Evolutionary conservation across 2,888 invertebrate genomes (phyloP).

Genomic region (Odontomyia ornata): DNA sequence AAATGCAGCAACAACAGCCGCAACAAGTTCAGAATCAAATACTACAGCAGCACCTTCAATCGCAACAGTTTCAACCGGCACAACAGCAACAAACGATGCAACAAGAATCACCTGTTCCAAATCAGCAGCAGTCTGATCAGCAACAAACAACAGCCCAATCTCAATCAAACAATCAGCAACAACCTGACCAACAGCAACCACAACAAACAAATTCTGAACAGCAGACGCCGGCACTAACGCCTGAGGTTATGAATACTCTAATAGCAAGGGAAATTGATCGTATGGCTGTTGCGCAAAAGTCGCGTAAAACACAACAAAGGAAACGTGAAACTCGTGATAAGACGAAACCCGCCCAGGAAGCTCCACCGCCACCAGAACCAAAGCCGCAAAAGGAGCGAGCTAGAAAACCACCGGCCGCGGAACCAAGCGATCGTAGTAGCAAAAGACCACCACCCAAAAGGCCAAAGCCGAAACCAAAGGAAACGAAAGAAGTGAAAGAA

Average conservation of each 20-base stretch:
- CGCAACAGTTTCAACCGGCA: not conserved
- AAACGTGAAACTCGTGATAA: not conserved
- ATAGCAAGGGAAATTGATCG: conserved; percentile 36
- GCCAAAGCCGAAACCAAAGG: not conserved
- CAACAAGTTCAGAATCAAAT: no score
- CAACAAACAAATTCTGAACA: not conserved
- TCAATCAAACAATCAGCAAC: not conserved
- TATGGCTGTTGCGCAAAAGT: conserved; percentile 16
- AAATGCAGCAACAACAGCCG: not conserved
- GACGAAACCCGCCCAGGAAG: not conserved
- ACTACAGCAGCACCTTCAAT: not conserved
- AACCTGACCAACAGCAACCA: not conserved
- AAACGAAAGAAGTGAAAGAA: not conserved
- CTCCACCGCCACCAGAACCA: not conserved
- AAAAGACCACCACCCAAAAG: conserved; percentile 9
- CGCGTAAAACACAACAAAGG: conserved; percentile 11
- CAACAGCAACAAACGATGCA: not conserved
- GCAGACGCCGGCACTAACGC: not conserved
- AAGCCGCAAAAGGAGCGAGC: conserved; percentile 10
- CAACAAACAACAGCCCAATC: no score
- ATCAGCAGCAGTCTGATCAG: not conserved
- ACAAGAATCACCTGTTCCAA: not conserved
- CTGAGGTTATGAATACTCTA: conserved; percentile 24
- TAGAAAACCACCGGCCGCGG: not conserved
- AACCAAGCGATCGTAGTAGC: not conserved